Conservation (phyloP, 2,797 vertebrate genomes). For the Tenualosa ilisha region DNA sequence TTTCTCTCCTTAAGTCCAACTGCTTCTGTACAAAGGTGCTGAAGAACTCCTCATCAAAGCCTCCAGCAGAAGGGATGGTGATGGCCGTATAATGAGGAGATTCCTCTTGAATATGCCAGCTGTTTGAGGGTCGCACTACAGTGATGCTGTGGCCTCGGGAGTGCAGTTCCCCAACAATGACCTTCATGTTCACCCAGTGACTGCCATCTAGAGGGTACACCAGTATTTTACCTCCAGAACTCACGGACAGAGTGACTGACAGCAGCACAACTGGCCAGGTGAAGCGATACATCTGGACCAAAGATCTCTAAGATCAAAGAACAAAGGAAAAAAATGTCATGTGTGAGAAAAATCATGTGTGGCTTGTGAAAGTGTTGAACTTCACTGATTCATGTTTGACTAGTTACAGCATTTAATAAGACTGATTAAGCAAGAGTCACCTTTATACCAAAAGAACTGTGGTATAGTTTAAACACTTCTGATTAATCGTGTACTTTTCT, state of each 20-base stretch:
- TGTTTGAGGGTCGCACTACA: slow-evolving; percentile 45
- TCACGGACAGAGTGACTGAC: slow-evolving; percentile 24
- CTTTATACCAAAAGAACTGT: too few relatives aligned
- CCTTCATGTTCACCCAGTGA: slow-evolving; percentile 53
- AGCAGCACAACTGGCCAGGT: slow-evolving; percentile 10
- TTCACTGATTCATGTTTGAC: too few relatives aligned
- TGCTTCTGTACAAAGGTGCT: slow-evolving; percentile 10
- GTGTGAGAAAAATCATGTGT: too few relatives aligned
- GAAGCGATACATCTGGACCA: slow-evolving; percentile 34
- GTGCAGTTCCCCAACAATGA: too few relatives aligned
- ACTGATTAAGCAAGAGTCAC: too few relatives aligned
- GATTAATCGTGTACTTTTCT: too few relatives aligned
- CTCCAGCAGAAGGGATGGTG: slow-evolving; percentile 38
- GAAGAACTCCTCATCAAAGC: slow-evolving; percentile 46
- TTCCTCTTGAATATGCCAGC: slow-evolving; percentile 56
- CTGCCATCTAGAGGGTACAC: slow-evolving; percentile 60
- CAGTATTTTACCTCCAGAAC: slow-evolving; percentile 42
- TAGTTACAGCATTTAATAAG: too few relatives aligned
- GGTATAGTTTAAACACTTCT: too few relatives aligned
- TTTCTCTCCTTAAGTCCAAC: slow-evolving; percentile 43
- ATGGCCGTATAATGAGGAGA: slow-evolving; percentile 50
- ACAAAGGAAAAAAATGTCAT: not conserved
- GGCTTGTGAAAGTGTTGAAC: too few relatives aligned
- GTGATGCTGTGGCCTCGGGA: slow-evolving; percentile 51
- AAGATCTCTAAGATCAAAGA: not conserved